Conservation (phyloP, 1,140 invertebrate genomes). For the Linepithema humile region DNA sequence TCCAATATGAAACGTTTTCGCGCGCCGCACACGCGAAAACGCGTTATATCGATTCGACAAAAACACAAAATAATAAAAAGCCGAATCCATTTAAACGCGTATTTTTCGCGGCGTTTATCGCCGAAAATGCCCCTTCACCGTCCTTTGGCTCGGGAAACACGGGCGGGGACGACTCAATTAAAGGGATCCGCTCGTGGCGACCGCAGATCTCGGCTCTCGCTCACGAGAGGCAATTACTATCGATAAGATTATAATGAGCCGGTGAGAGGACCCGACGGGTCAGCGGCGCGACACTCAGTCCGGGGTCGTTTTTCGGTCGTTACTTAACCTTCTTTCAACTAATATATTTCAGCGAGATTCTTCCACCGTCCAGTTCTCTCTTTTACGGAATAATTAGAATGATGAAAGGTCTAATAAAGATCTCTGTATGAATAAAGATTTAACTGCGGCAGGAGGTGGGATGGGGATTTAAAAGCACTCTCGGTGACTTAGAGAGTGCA, state of each 20-base stretch:
- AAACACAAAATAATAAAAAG: slow-evolving; percentile 46
- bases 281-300: neutral
- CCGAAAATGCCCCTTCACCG: neutral
- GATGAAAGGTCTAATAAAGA: slow-evolving; percentile 45
- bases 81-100: slow-evolving; percentile 32
- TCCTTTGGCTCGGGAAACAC: neutral
- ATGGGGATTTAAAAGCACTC: slow-evolving; percentile 59
- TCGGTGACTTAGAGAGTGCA: slow-evolving; percentile 42
- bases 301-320: neutral
- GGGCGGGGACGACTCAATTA: neutral
- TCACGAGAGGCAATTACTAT: neutral
- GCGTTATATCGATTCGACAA: slow-evolving; percentile 6
- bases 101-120: neutral
- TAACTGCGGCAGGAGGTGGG: slow-evolving; percentile 36
- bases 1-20: slow-evolving; percentile 47
- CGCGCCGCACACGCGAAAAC: neutral
- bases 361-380: neutral
- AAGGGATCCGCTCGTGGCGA: neutral
- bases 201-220: neutral
- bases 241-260: slow-evolving; percentile 16
- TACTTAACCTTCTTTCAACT: slow-evolving; percentile 24
- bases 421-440: slow-evolving; percentile 37
- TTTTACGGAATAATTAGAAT: slow-evolving; percentile 39
- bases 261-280: neutral
- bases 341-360: slow-evolving; percentile 28